Evolutionary conservation across 2,888 invertebrate species (phyloP).

Genomic region (Xestia sexstrigata): DNA sequence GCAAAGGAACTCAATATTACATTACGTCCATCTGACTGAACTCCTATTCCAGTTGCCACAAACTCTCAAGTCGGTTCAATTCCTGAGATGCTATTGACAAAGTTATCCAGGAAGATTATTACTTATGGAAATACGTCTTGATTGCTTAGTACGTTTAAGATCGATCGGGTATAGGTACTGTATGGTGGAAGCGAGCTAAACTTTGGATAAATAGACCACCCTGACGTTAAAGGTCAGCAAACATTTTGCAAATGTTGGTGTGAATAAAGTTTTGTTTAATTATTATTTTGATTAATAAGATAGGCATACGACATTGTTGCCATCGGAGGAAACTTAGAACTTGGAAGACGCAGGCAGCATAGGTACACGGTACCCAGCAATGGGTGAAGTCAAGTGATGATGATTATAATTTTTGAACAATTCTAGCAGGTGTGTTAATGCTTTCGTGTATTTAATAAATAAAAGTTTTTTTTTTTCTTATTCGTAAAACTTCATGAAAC

Average conservation of each 20-base stretch:
- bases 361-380: background rate
- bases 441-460: background rate
- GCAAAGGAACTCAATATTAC: slow-evolving; percentile 46
- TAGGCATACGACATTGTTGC: background rate
- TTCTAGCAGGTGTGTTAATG: background rate
- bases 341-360: background rate
- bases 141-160: slow-evolving; percentile 47
- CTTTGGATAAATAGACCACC: background rate
- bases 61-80: slow-evolving; percentile 44
- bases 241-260: background rate
- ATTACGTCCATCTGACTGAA: slow-evolving; percentile 43
- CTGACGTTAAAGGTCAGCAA: background rate
- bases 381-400: background rate
- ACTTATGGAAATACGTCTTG: slow-evolving; percentile 53
- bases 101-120: slow-evolving; percentile 51
- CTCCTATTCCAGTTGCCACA: slow-evolving; percentile 26
- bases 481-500: too few species aligned
- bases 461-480: background rate
- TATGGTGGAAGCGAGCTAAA: background rate
- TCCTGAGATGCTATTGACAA: slow-evolving; percentile 55
- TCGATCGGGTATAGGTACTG: slow-evolving; percentile 2
- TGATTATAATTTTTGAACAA: background rate
- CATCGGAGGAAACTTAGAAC: background rate
- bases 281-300: background rate
- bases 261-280: background rate